These are phyloP conservation scores for Stegana nigrithorax DNA, from an alignment of 2,888 invertebrate genomes.

Conservation along the genomic window DNA sequence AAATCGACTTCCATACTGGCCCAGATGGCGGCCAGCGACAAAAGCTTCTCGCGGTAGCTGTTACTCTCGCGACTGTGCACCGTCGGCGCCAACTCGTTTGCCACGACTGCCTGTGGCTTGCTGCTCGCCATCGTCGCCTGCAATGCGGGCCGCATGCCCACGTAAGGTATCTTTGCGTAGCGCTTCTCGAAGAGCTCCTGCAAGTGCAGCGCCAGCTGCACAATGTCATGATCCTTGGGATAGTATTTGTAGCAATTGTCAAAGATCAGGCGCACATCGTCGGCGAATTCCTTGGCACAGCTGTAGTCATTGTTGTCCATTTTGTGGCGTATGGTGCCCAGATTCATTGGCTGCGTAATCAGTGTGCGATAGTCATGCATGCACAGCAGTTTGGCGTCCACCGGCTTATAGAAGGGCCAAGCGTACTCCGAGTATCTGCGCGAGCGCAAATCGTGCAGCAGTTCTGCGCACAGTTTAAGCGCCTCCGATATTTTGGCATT, in stretches of 20 bases:
- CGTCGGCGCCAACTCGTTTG: constrained; percentile 41
- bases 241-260: constrained; percentile 98
- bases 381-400: constrained; percentile 90
- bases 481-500: constrained; percentile 85
- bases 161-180: constrained; percentile 93
- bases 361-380: constrained; percentile 96
- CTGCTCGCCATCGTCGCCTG: too few species aligned
- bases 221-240: constrained; percentile 95
- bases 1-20: too few species aligned
- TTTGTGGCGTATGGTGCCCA: constrained; percentile 93
- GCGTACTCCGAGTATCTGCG: constrained; percentile 92
- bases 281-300: constrained; percentile 89
- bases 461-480: constrained; percentile 87
- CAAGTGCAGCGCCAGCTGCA: constrained; percentile 93
- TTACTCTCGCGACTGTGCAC: too few species aligned
- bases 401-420: constrained; percentile 98
- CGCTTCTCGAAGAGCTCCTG: constrained; percentile 96
- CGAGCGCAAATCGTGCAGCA: constrained; percentile 85
- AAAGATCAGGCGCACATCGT: constrained; percentile 93
- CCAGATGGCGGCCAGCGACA: too few species aligned
- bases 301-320: constrained; percentile 93
- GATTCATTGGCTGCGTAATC: constrained; percentile 97
- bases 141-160: constrained; percentile 63
- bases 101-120: constrained; percentile 39
- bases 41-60: too few species aligned